phyloP scores from a whole-genome alignment of 2,888 invertebrate genomes.

The Ophonus ardosiacus region DNA sequence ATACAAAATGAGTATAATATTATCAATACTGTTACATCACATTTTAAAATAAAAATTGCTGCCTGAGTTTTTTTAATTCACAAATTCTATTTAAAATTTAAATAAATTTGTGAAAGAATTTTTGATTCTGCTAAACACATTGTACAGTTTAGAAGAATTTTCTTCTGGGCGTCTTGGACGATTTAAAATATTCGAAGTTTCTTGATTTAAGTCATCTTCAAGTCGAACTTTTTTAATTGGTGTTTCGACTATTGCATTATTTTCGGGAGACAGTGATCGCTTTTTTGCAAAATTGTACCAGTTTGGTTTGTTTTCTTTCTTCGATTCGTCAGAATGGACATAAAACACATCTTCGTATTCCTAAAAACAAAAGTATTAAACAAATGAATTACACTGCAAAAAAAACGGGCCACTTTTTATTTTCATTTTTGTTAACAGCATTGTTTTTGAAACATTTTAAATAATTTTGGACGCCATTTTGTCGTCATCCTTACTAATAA shows the following conservation, averaged over 20 bases:
- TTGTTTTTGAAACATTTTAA: too few relatives aligned
- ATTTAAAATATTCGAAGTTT: slow-evolving; percentile 25
- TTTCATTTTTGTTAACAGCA: too few relatives aligned
- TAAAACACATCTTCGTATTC: slow-evolving; percentile 74
- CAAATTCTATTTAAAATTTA: slow-evolving; percentile 65
- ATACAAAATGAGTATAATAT: slow-evolving; percentile 29
- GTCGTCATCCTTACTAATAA: too few relatives aligned
- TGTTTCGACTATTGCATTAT: slow-evolving; percentile 30
- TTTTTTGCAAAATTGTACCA: slow-evolving; percentile 38
- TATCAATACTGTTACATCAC: slow-evolving; percentile 3
- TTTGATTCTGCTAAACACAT: slow-evolving; percentile 68
- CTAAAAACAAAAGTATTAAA: slow-evolving; percentile 67
- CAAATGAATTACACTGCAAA: too few relatives aligned
- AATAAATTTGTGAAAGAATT: slow-evolving; percentile 69
- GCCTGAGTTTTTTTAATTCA: neutral
- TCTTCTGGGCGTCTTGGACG: neutral
- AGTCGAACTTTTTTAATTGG: slow-evolving; percentile 44
- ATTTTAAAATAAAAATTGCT: neutral
- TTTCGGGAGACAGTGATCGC: slow-evolving; percentile 41
- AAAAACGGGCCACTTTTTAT: too few relatives aligned
- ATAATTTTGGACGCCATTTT: too few relatives aligned
- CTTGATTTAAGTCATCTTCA: neutral
- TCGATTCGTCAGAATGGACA: slow-evolving; percentile 71
- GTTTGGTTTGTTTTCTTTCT: slow-evolving; percentile 70
- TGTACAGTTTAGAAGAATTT: slow-evolving; percentile 65